Conservation (phyloP, 2,888 invertebrate species). For the Reticulitermes lucifugus region DNA sequence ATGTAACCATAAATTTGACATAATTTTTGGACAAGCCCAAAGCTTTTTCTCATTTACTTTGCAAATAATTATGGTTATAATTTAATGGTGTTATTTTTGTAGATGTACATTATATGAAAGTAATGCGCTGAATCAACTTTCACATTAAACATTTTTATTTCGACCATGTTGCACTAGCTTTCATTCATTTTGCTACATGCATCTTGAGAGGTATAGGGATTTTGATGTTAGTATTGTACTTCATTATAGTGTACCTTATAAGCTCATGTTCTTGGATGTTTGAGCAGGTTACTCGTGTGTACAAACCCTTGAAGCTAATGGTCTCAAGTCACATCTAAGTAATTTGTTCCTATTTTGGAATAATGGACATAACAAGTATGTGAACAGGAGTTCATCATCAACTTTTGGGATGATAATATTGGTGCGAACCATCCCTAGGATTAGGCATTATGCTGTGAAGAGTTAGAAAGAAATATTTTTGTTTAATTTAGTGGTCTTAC, state of each 20-base stretch:
- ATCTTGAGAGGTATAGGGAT: constrained; percentile 28
- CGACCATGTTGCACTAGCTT: constrained; percentile 32
- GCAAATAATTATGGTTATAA: constrained; percentile 29
- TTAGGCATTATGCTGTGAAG: too few relatives aligned
- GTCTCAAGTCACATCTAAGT: not conserved
- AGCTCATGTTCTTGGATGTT: not conserved
- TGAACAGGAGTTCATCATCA: too few relatives aligned
- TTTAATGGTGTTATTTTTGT: constrained; percentile 8
- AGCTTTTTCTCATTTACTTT: constrained; percentile 32
- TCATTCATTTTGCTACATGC: constrained; percentile 27
- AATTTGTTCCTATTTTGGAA: not conserved
- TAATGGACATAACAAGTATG: too few relatives aligned
- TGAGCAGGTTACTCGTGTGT: not conserved
- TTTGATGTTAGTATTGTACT: not conserved
- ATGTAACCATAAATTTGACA: not conserved
- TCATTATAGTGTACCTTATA: not conserved
- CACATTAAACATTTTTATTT: not conserved
- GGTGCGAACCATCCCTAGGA: too few relatives aligned
- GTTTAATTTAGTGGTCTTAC: too few relatives aligned
- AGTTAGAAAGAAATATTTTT: too few relatives aligned
- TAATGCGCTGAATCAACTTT: constrained; percentile 7
- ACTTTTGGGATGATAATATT: too few relatives aligned
- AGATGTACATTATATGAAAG: constrained; percentile 11
- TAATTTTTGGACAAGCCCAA: constrained; percentile 22
- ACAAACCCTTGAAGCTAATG: constrained; percentile 18